These are phyloP conservation scores for Colostygia pectinataria DNA, from an alignment of 2,888 invertebrate species.

Conservation along the genomic window DNA sequence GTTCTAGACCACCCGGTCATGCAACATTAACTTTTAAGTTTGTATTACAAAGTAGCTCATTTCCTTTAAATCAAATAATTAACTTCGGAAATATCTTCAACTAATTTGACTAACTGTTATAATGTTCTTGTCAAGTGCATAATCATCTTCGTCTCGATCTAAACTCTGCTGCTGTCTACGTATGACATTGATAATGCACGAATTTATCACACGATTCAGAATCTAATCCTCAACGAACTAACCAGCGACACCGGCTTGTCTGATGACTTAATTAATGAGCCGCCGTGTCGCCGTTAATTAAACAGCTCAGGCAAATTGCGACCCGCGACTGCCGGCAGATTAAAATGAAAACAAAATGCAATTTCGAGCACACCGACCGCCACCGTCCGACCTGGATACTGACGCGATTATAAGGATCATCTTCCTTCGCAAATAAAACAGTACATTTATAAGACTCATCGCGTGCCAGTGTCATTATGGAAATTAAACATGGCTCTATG, in stretches of 20 bases:
- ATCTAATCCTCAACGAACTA: constrained; percentile 63
- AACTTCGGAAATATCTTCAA: no score
- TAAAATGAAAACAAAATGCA: constrained; percentile 71
- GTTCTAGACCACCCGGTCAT: constrained; percentile 13
- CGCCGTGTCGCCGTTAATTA: constrained; percentile 78
- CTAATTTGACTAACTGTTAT: neutral
- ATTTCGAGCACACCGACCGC: constrained; percentile 55
- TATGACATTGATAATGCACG: constrained; percentile 53
- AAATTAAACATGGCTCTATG: constrained; percentile 18
- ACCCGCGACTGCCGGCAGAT: constrained; percentile 63
- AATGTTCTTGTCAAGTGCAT: neutral
- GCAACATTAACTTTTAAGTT: neutral
- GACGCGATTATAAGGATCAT: constrained; percentile 42
- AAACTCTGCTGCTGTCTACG: neutral
- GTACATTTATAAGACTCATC: constrained; percentile 7
- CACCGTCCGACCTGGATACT: constrained; percentile 45
- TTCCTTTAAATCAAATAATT: no score
- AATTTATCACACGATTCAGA: constrained; percentile 63
- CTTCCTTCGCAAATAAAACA: constrained; percentile 15
- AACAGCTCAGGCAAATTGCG: constrained; percentile 76
- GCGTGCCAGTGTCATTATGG: constrained; percentile 16
- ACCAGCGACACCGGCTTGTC: constrained; percentile 63
- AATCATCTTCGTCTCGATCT: neutral
- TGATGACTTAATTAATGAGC: constrained; percentile 81
- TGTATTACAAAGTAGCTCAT: no score